Evolutionary conservation across 1,140 invertebrate genomes (phyloP).

Genomic region (Drosophila kanapiae): DNA sequence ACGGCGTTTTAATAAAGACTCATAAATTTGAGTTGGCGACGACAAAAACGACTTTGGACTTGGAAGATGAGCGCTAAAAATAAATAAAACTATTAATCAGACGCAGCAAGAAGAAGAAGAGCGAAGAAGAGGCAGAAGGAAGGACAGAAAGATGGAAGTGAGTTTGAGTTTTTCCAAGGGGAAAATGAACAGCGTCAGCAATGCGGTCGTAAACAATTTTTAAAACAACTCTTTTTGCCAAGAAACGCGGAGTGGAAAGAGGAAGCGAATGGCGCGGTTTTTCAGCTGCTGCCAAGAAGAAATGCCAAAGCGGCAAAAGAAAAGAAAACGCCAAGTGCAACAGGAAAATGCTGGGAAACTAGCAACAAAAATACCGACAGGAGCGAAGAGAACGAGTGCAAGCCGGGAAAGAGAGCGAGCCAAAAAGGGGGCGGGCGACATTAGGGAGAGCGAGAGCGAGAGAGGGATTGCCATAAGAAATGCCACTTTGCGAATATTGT

Average conservation of each 20-base stretch:
- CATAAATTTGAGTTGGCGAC: conserved; percentile 70
- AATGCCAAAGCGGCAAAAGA: conserved; percentile 51
- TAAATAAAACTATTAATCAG: conserved; percentile 84
- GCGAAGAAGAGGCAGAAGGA: conserved; percentile 1
- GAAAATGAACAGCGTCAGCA: conserved; percentile 81
- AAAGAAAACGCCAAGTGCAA: conserved; percentile 65
- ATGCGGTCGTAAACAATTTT: conserved; percentile 79
- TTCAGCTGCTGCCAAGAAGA: conserved; percentile 81
- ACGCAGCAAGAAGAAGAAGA: conserved; percentile 51
- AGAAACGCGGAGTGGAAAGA: conserved; percentile 32
- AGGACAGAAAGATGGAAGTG: conserved; percentile 36
- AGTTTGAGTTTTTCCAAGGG: conserved; percentile 56
- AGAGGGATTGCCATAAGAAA: conserved; percentile 71
- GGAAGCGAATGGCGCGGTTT: conserved; percentile 72
- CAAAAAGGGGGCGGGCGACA: conserved; percentile 74
- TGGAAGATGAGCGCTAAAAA: conserved; percentile 82
- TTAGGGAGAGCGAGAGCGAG: conserved; percentile 32
- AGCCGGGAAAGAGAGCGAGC: conserved; percentile 26
- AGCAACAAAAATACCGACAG: conserved; percentile 49
- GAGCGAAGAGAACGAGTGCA: conserved; percentile 50
- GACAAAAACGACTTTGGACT: conserved; percentile 68
- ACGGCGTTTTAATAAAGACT: conserved; percentile 81
- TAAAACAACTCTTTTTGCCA: conserved; percentile 84
- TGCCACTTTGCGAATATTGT: conserved; percentile 84
- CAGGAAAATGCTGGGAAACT: conserved; percentile 43